Conservation (phyloP, 2,113 vertebrate genomes). For the Thermophis baileyi region DNA sequence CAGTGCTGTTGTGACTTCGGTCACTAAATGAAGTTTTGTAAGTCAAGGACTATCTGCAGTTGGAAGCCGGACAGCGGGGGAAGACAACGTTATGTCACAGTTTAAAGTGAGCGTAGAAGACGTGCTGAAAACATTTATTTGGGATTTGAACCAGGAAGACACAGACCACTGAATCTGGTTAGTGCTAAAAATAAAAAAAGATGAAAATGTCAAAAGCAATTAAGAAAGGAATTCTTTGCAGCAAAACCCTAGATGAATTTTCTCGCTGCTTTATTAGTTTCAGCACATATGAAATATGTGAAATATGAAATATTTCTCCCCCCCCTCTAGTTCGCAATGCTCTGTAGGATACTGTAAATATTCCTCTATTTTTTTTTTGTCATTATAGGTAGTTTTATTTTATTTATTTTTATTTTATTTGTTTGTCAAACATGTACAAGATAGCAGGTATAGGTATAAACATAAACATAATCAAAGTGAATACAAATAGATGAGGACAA, state of each 20-base stretch:
- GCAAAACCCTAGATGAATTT: background rate
- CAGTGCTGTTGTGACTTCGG: no score
- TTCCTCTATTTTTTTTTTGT: background rate
- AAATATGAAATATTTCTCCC: no score
- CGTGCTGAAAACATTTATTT: background rate
- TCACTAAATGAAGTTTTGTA: no score
- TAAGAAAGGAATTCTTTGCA: background rate
- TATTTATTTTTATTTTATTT: no score
- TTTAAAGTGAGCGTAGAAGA: background rate
- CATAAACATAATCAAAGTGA: no score
- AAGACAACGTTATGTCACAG: background rate
- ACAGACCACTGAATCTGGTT: constrained; percentile 1
- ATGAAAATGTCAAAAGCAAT: background rate
- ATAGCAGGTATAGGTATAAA: no score
- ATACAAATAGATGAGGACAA: no score
- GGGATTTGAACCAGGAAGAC: background rate
- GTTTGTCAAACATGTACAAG: no score
- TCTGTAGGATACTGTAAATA: background rate
- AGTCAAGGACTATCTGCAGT: no score
- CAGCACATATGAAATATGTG: background rate
- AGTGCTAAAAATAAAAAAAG: background rate
- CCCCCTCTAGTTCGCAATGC: no score
- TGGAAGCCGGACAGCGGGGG: background rate
- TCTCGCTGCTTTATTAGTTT: background rate
- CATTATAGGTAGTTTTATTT: no score